Conservation (phyloP, 2,888 invertebrate species). For the Limnephilus lunatus region DNA sequence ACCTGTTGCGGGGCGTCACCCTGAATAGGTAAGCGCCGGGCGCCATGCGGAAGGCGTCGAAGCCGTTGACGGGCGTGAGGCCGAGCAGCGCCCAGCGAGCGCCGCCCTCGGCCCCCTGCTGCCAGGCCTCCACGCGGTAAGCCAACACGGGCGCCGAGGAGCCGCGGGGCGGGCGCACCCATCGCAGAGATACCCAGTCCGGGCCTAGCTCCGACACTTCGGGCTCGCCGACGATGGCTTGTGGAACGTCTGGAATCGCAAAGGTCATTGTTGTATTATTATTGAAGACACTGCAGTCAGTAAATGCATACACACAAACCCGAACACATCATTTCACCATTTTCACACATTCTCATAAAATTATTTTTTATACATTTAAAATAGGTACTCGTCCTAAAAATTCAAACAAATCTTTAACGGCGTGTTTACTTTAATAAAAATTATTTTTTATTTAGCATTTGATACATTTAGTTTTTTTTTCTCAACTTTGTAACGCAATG, state of each 20-base stretch:
- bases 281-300: no score
- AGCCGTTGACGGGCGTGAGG: constrained; percentile 86
- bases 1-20: constrained; percentile 91
- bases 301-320: no score
- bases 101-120: constrained; percentile 87
- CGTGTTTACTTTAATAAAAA: no score
- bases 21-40: constrained; percentile 89
- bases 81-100: constrained; percentile 89
- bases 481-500: no score
- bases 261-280: neutral
- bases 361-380: no score
- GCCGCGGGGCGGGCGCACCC: constrained; percentile 85
- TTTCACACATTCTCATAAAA: no score
- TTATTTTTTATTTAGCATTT: no score
- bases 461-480: no score
- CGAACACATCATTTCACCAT: no score
- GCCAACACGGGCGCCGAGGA: constrained; percentile 88
- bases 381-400: no score
- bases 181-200: constrained; percentile 90
- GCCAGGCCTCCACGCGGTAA: constrained; percentile 90
- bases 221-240: constrained; percentile 86
- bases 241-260: constrained; percentile 85
- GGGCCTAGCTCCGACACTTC: constrained; percentile 88
- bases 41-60: constrained; percentile 90
- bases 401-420: no score